These are phyloP conservation scores for Bolborhynchus lineola DNA, from an alignment of 2,113 vertebrate species.

Conservation along the genomic window DNA sequence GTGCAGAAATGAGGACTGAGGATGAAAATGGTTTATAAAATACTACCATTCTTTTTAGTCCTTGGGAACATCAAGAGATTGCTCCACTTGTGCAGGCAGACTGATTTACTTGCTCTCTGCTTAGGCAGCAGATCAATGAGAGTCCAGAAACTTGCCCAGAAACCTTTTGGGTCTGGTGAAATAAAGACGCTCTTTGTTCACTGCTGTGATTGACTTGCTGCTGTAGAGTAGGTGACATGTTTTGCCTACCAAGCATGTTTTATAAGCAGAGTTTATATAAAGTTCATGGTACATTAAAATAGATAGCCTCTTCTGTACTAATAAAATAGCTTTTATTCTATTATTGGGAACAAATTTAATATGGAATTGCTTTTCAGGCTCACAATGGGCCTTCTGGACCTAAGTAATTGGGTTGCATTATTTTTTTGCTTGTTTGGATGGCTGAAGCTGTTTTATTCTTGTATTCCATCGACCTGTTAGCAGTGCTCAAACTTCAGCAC, in stretches of 20 bases:
- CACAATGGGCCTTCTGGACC: neutral
- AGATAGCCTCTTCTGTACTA: constrained; percentile 30
- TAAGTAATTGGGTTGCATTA: neutral
- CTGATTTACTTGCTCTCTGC: constrained; percentile 15
- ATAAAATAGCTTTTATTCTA: constrained; percentile 43
- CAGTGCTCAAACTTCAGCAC: neutral
- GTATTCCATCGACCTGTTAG: neutral
- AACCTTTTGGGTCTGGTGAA: constrained; percentile 28
- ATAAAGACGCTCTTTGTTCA: constrained; percentile 50
- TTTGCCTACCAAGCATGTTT: constrained; percentile 64
- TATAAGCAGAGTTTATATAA: constrained; percentile 30
- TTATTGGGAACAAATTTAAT: constrained; percentile 20
- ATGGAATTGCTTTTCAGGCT: neutral
- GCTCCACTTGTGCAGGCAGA: constrained; percentile 46
- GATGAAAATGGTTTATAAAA: neutral
- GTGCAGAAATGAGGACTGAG: neutral
- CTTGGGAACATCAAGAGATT: constrained; percentile 15
- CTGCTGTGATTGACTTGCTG: constrained; percentile 21
- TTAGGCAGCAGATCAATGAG: neutral
- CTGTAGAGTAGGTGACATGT: constrained; percentile 50
- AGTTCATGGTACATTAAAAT: constrained; percentile 56
- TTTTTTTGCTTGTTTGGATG: neutral
- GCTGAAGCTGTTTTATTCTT: neutral
- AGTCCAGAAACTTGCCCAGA: constrained; percentile 19
- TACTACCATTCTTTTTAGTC: constrained; percentile 26